phyloP scores from a whole-genome alignment of 2,113 vertebrate species.

The Oriolus oriolus region DNA sequence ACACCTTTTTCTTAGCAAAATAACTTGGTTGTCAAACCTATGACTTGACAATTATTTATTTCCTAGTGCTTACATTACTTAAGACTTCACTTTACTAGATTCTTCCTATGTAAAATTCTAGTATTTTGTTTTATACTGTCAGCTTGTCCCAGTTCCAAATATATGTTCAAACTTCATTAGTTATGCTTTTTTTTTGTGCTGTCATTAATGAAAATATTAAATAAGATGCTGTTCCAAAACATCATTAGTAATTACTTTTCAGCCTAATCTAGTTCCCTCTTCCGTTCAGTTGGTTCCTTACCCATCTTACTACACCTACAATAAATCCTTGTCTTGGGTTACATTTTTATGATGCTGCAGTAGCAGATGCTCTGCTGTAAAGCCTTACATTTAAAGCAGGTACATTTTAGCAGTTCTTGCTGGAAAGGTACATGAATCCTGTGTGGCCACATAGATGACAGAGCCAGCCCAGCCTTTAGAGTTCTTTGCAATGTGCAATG shows the following conservation, averaged over 20 bases:
- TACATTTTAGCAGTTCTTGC: not conserved
- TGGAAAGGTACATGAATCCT: not conserved
- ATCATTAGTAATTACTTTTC: not conserved
- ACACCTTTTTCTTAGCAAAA: not conserved
- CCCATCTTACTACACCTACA: not conserved
- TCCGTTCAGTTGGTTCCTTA: not conserved
- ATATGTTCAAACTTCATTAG: not conserved
- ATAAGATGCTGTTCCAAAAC: not conserved
- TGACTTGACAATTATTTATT: not conserved
- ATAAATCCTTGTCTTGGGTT: not conserved
- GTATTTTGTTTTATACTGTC: not conserved
- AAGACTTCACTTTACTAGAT: not conserved
- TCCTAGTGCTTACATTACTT: not conserved
- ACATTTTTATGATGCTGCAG: not conserved
- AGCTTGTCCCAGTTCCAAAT: not conserved
- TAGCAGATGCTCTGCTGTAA: not conserved
- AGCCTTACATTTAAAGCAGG: not conserved
- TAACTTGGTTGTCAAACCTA: not conserved
- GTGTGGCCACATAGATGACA: rapidly evolving
- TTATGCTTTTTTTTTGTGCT: not conserved
- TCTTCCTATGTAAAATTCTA: not conserved
- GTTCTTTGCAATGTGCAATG: not conserved
- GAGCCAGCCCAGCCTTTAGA: not conserved
- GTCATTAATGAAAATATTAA: conserved; percentile 17
- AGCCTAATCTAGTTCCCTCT: not conserved